A percentile compares a stretch with the other conserved stretches of the same genome.
phyloP scores from a whole-genome alignment of 2,888 invertebrate species.

The Gortyna flavago region DNA sequence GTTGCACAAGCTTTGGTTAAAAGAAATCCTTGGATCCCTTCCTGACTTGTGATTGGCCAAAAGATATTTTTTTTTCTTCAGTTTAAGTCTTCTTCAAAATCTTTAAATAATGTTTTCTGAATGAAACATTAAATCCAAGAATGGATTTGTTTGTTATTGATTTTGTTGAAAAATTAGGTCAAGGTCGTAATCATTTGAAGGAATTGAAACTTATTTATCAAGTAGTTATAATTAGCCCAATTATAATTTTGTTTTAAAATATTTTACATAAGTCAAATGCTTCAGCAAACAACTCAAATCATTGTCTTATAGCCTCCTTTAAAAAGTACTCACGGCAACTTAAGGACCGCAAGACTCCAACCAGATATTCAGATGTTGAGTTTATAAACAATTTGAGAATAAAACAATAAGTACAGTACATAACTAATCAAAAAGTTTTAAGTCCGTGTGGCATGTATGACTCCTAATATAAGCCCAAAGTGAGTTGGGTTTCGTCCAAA shows the following conservation, averaged over 20 bases:
- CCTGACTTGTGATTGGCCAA: background rate
- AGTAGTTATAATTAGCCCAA: background rate
- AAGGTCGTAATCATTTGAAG: background rate
- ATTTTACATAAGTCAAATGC: background rate
- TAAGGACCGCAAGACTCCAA: background rate
- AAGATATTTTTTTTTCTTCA: background rate
- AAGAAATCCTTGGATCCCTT: conserved; percentile 34
- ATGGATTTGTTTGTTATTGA: background rate
- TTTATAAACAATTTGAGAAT: background rate
- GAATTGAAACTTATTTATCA: background rate
- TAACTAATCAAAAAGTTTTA: background rate
- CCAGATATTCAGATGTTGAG: too few relatives aligned
- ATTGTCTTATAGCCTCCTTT: background rate
- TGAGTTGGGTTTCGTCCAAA: background rate
- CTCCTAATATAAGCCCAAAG: background rate
- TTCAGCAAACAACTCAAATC: background rate
- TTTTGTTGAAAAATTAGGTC: background rate
- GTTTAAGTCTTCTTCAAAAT: too few relatives aligned
- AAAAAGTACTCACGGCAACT: background rate
- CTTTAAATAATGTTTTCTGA: background rate
- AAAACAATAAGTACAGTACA: background rate
- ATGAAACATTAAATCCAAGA: too few relatives aligned
- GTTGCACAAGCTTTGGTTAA: conserved; percentile 32
- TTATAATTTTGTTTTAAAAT: too few relatives aligned
- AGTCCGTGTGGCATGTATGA: background rate